Base-by-base conservation (phyloP, 2,113 vertebrate species). In the Serinus canaria region DNA sequence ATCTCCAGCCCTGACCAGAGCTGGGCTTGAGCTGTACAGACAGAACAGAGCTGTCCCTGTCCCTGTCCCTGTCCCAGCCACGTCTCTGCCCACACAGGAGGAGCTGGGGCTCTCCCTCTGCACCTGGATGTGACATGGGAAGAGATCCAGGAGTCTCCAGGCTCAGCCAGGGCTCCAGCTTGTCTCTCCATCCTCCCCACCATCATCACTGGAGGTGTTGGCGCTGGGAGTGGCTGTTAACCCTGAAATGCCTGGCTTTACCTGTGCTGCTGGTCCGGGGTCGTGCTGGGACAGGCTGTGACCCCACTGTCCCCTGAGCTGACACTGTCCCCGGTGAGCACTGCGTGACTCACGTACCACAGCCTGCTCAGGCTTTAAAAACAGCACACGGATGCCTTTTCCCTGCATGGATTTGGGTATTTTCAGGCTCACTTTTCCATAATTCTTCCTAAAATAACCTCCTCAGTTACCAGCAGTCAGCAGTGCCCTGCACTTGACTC, bases 391-490 rank as follows among this genome's bases (percentile, higher is more conserved):
- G 96, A 90, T 55, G 39, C 96, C 93, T 97, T 94, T 83, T 66
- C 94, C 83, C 69, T 87, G 60, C 85, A 10, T 72, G 73, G 64
- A 95, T 95, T 93, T 88, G 95, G 94, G 93, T 97, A 95, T 97
- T 98, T 97, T 89, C 94, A 69, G 80, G 46, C 92, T 41, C 97
- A 96, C 97, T 98, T 98, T 97, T 90, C 95, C 96, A 83, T 96
- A 92, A 96, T 97, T 98, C 94, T 97, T 95, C 96, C 89, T 94
- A 97, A 98, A 98, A 98, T 98, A 98, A 95, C 68, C 86, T 95
- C 67, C 49, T 55, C 7, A 53, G 92, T 98, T 98, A 96, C 97
- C 97, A 98, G 98, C 97, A 98, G 96, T 92, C 97, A 96, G 97
- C 93, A 89, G 94, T 97, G 98, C 97, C 97, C 97, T 96, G 94